Evolutionary conservation across 2,797 vertebrate genomes (phyloP).

Genomic region (Enteromius radiatus): DNA sequence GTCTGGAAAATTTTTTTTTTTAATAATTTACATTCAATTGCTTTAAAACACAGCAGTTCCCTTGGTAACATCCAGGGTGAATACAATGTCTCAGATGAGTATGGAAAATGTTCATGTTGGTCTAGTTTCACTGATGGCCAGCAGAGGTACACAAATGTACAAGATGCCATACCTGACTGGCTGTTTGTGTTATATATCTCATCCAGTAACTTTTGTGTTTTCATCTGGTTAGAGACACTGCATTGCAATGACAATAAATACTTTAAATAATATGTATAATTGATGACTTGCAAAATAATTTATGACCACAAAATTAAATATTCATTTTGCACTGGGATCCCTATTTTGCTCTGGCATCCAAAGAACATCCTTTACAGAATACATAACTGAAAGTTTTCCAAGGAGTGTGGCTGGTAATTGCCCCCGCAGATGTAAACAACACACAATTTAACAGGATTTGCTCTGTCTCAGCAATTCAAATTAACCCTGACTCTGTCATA

Average conservation of each 20-base stretch:
- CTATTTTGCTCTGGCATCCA: conserved; percentile 1
- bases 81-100: not conserved
- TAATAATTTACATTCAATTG: not conserved
- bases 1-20: not conserved
- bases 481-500: not conserved
- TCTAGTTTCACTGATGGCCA: not conserved
- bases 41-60: conserved; percentile 4
- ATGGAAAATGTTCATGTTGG: not conserved
- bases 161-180: not conserved
- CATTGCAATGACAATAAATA: not conserved
- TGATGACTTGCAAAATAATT: conserved; percentile 28
- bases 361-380: not conserved
- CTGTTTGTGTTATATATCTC: not conserved
- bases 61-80: conserved; percentile 18
- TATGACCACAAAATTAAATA: conserved; percentile 32
- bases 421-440: not conserved
- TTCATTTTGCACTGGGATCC: conserved; percentile 11
- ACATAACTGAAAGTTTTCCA: not conserved
- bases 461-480: not conserved
- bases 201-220: not conserved
- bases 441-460: not conserved
- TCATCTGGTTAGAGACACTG: not conserved
- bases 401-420: not conserved
- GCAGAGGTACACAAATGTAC: not conserved
- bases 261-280: conserved; percentile 23